Evolutionary conservation across 2,888 invertebrate species (phyloP).

Genomic region (Cephalotes varians): DNA sequence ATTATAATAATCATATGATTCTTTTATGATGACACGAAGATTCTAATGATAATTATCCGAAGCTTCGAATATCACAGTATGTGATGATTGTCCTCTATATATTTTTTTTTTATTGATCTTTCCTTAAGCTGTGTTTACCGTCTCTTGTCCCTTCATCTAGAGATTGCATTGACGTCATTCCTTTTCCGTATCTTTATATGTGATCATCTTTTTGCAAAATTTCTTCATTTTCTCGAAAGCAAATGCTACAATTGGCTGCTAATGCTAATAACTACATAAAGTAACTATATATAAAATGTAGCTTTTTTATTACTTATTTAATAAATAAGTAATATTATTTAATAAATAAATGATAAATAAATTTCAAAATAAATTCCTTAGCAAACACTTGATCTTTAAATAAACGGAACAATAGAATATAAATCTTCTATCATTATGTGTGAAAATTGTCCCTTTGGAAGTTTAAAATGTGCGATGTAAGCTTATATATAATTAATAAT

Average conservation of each 20-base stretch:
- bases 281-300: background rate
- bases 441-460: background rate
- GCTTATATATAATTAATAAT: background rate
- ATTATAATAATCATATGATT: background rate
- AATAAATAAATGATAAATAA: no score
- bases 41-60: background rate
- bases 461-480: background rate
- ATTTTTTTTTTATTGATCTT: background rate
- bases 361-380: conserved; percentile 5
- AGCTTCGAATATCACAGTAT: background rate
- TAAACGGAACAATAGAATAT: background rate
- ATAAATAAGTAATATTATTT: conserved; percentile 19
- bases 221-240: conserved; percentile 2
- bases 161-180: conserved; percentile 13
- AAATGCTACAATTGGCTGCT: conserved; percentile 1
- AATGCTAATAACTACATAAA: background rate
- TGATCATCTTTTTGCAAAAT: conserved; percentile 28
- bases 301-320: background rate
- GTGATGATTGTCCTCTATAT: background rate
- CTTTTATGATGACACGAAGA: background rate
- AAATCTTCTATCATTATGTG: background rate
- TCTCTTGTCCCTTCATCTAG: conserved; percentile 10
- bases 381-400: background rate
- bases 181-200: conserved; percentile 29
- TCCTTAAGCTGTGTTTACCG: background rate